Percentiles rank a stretch among this genome's conserved stretches.
phyloP scores from a whole-genome alignment of 2,888 invertebrate genomes.

The Chirona hameri region DNA sequence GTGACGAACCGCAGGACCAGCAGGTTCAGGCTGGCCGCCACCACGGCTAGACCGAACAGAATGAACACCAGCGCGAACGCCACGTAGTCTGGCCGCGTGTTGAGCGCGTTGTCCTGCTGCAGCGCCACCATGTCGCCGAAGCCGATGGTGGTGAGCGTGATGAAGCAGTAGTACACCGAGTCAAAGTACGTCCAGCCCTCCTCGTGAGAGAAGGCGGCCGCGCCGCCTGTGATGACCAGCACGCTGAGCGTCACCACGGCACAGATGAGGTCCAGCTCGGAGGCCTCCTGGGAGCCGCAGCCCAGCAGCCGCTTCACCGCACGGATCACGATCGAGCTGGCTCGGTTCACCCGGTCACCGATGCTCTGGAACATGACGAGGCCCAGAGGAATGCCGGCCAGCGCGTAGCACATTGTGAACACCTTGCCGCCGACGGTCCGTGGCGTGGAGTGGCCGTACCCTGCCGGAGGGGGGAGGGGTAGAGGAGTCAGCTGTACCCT shows the following conservation, averaged over 20 bases:
- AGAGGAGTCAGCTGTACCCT: no score
- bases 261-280: conserved; percentile 87
- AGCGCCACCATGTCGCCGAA: conserved; percentile 60
- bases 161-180: conserved; percentile 97
- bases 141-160: conserved; percentile 94
- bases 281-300: conserved; percentile 40
- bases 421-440: conserved; percentile 76
- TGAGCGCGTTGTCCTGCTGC: conserved; percentile 89
- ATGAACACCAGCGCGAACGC: conserved; percentile 96
- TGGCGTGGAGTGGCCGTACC: conserved; percentile 81
- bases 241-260: conserved; percentile 87
- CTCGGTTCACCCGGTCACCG: conserved; percentile 95
- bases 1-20: conserved; percentile 96
- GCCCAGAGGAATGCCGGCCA: conserved; percentile 83
- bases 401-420: conserved; percentile 79
- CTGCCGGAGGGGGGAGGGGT: conserved; percentile 51
- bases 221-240: conserved; percentile 89
- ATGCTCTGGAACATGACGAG: conserved; percentile 99
- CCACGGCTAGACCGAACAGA: conserved; percentile 93
- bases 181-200: conserved; percentile 96
- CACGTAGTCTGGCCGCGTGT: conserved; percentile 93
- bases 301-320: conserved; percentile 73
- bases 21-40: conserved; percentile 96
- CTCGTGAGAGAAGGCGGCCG: conserved; percentile 88
- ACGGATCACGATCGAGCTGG: conserved; percentile 89